Evolutionary conservation across 2,797 vertebrate genomes (phyloP), one percentile per base, ranked within the genome.

Genomic region (Eulemur rubriventer): DNA sequence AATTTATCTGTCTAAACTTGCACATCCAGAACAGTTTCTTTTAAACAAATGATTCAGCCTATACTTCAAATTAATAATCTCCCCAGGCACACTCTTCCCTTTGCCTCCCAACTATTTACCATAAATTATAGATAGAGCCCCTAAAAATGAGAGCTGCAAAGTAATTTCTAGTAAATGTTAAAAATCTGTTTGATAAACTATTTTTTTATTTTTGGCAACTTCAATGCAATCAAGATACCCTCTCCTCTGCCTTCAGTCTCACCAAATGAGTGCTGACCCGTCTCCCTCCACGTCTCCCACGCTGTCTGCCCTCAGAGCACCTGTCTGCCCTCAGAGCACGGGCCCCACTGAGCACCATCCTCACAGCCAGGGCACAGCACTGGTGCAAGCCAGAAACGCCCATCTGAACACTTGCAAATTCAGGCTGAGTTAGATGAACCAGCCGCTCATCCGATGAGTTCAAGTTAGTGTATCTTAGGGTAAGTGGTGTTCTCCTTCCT

Each of bases 401-500:
- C 0, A 4, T 63, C 38, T 52, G 48, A 61, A 1, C 18, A 4
- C 0, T 35, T 12, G 48, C 8, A 2, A 93, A 89, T 79, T 90
- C 96, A 81, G 50, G 43, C 46, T 59, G 57, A 41, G 67, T 55
- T 78, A 88, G 57, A 91, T 72, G 97, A 95, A 96, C 93, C 69
- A 95, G 97, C 87, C 94, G 97, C 93, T 94, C 95, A 89, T 89
- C 50, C 75, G 91, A 69, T 86, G 92, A 50, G 88, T 46, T 89
- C 78, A 41, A n/a, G 8, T 26, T 22, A 0, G 35, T 55, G 92
- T 50, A 52, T 95, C 95, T 95, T 87, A 93, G 96, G 63, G 81
- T 85, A 81, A 76, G 79, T 82, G 96, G 90, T 11, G 13, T 9
- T 46, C 95, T 17, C 16, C 16, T 79, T 55, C 72, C 65, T 28